phyloP scores from a whole-genome alignment of 2,113 vertebrate species.

The Gymnorhina tibicen region DNA sequence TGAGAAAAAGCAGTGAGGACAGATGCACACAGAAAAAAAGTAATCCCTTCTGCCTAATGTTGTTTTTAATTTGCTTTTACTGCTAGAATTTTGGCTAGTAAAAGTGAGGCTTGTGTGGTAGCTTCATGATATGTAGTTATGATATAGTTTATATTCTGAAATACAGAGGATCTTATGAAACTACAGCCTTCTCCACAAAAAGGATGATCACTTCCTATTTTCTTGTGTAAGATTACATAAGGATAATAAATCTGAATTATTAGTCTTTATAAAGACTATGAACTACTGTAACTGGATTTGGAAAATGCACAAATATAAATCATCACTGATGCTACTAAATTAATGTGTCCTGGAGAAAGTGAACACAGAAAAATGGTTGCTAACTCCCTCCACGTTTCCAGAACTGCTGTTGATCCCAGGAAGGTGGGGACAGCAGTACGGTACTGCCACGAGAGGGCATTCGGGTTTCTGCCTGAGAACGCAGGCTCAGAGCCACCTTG shows the following conservation, averaged over 20 bases:
- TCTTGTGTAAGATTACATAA: neutral
- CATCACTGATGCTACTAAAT: neutral
- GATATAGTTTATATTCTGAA: neutral
- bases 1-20: neutral
- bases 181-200: neutral
- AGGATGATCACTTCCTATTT: neutral
- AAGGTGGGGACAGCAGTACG: neutral
- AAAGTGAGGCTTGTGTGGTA: neutral
- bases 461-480: neutral
- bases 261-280: neutral
- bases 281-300: neutral
- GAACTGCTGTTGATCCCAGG: neutral
- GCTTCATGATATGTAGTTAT: neutral
- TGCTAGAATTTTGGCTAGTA: neutral
- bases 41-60: neutral
- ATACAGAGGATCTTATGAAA: neutral
- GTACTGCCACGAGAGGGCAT: conserved; percentile 13
- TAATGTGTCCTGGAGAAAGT: neutral
- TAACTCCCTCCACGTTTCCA: neutral
- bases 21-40: neutral
- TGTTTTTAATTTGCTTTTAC: neutral
- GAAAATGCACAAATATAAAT: neutral
- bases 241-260: neutral
- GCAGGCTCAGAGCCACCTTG: neutral
- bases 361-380: neutral